These are phyloP conservation scores for Margarornis squamiger DNA, from an alignment of 2,797 vertebrate genomes.

Conservation along the genomic window DNA sequence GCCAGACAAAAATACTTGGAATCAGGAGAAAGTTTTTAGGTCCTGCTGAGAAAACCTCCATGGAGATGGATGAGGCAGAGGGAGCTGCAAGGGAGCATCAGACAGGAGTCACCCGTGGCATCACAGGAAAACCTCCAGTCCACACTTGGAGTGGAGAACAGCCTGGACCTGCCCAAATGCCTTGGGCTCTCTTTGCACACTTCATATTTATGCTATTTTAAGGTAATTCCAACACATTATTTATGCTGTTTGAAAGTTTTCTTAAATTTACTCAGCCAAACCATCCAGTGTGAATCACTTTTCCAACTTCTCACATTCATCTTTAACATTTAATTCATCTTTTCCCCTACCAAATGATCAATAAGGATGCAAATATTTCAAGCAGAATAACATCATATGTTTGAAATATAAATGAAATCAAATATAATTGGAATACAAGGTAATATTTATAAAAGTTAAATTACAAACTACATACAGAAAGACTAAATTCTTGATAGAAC, in stretches of 20 bases:
- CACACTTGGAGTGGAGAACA: background rate
- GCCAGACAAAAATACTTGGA: background rate
- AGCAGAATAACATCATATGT: background rate
- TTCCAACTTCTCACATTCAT: background rate
- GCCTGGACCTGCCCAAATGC: too few relatives aligned
- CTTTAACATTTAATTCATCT: background rate
- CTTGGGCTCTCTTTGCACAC: background rate
- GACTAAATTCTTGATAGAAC: background rate
- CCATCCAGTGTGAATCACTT: background rate
- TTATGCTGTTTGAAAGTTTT: slow-evolving; percentile 32
- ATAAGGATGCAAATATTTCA: background rate
- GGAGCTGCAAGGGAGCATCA: background rate
- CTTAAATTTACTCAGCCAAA: background rate
- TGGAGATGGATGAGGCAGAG: background rate
- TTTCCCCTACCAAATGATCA: slow-evolving; percentile 1
- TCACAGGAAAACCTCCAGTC: too few relatives aligned
- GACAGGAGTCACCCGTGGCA: background rate
- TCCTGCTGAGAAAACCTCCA: background rate
- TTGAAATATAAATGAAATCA: slow-evolving; percentile 19
- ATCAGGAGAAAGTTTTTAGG: background rate
- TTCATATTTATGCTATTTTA: slow-evolving; percentile 3
- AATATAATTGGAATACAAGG: background rate
- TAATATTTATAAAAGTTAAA: background rate
- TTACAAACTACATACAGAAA: background rate
- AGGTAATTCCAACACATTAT: slow-evolving; percentile 16